Evolutionary conservation across 2,888 invertebrate genomes (phyloP).

Genomic region (Sphaeridia pumilis): DNA sequence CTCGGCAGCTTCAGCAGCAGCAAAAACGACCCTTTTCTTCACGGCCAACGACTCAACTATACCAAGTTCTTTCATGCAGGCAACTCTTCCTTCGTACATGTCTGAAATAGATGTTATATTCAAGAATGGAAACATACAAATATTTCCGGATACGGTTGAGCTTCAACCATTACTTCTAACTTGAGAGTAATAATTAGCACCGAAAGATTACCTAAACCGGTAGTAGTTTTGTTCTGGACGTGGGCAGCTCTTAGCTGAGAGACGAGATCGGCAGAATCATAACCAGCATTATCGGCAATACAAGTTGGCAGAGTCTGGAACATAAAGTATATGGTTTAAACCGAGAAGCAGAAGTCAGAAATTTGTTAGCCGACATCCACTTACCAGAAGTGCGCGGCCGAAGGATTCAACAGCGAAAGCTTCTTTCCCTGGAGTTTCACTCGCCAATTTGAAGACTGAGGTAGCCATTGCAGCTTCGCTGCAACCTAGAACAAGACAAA

Average conservation of each 20-base stretch:
- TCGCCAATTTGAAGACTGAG: conserved; percentile 70
- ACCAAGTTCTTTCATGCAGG: conserved; percentile 80
- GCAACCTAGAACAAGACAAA: conserved; percentile 48
- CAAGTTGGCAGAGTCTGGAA: conserved; percentile 73
- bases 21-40: conserved; percentile 86
- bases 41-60: conserved; percentile 96
- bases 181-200: neutral
- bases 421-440: conserved; percentile 89
- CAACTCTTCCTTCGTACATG: conserved; percentile 76
- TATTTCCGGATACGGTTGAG: too few species aligned
- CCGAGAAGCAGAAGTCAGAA: neutral
- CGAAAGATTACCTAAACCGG: conserved; percentile 60
- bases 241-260: conserved; percentile 86
- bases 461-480: conserved; percentile 96
- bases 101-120: too few species aligned
- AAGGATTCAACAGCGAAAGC: conserved; percentile 94
- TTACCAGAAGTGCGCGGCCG: conserved; percentile 59
- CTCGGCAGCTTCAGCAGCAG: conserved; percentile 94
- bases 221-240: conserved; percentile 61
- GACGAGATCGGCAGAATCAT: conserved; percentile 88
- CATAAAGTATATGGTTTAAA: neutral
- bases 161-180: neutral
- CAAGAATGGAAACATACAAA: too few species aligned
- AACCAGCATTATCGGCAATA: conserved; percentile 97
- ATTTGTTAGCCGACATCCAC: conserved; percentile 1